Evolutionary conservation across 2,888 invertebrate species (phyloP).

Genomic region (Linnaemya vulpina): DNA sequence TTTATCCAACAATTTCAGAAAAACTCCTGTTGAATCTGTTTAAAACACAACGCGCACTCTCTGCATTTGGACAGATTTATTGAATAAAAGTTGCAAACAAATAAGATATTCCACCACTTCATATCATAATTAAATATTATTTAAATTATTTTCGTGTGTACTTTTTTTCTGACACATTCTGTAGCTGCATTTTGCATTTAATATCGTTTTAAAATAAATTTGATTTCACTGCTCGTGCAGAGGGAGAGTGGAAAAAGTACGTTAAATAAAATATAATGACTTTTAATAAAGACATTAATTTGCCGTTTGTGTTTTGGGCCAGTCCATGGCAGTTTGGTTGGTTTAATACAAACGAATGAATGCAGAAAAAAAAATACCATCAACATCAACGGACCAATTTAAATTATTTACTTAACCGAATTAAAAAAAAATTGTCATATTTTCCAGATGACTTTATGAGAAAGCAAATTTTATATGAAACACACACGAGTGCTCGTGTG

Average conservation of each 20-base stretch:
- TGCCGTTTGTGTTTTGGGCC: slow-evolving; percentile 37
- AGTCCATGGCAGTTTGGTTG: slow-evolving; percentile 13
- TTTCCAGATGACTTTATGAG: slow-evolving; percentile 52
- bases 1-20: slow-evolving; percentile 13
- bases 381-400: slow-evolving; percentile 63
- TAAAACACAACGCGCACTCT: not conserved
- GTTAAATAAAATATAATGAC: slow-evolving; percentile 68
- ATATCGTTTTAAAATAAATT: slow-evolving; percentile 23
- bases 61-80: slow-evolving; percentile 38
- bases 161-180: not conserved
- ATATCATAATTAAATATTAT: slow-evolving; percentile 42
- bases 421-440: slow-evolving; percentile 68
- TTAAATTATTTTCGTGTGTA: not conserved
- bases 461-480: slow-evolving; percentile 13
- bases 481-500: not conserved
- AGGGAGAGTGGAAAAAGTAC: slow-evolving; percentile 18
- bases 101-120: slow-evolving; percentile 1
- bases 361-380: slow-evolving; percentile 6
- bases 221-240: slow-evolving; percentile 23
- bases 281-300: slow-evolving; percentile 71
- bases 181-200: slow-evolving; percentile 32
- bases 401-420: slow-evolving; percentile 69
- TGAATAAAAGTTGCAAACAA: not conserved
- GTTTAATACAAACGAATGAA: slow-evolving; percentile 24
- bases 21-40: not conserved